A percentile compares a stretch with the other conserved stretches of the same genome.
Conservation (phyloP, 2,113 vertebrate species). For the Parotia lawesii region DNA sequence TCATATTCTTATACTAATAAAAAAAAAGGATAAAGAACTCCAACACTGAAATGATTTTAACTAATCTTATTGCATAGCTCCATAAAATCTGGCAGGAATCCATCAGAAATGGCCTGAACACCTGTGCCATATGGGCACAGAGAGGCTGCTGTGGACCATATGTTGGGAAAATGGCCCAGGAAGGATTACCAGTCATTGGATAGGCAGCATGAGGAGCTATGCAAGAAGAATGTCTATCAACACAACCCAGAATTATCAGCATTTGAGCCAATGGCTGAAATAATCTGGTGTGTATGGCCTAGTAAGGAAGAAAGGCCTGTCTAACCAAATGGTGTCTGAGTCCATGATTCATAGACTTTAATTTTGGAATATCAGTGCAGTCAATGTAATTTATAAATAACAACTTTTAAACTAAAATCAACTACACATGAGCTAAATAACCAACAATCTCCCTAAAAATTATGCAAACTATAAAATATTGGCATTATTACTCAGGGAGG, state of each 20-base stretch:
- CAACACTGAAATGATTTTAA: slow-evolving; percentile 29
- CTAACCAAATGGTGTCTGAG: neutral
- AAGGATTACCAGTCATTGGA: neutral
- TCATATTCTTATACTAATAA: neutral
- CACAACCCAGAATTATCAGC: neutral
- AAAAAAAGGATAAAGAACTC: neutral
- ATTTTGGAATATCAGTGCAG: neutral
- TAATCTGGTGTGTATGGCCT: neutral
- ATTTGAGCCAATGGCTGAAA: neutral
- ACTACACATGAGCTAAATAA: neutral
- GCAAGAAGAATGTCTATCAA: neutral
- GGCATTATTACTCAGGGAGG: neutral
- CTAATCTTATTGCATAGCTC: slow-evolving; percentile 28
- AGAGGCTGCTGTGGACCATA: slow-evolving; percentile 34
- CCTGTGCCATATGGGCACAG: slow-evolving; percentile 27
- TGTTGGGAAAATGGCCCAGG: slow-evolving; percentile 14
- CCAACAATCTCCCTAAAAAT: neutral
- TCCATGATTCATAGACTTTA: neutral
- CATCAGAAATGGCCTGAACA: slow-evolving; percentile 38
- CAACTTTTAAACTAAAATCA: neutral
- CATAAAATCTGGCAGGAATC: slow-evolving; percentile 20
- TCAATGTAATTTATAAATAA: neutral
- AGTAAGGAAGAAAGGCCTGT: neutral
- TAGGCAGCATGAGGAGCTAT: neutral
- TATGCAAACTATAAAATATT: neutral